Evolutionary conservation across 2,888 invertebrate species (phyloP).

Genomic region (Drosophila percnosoma): DNA sequence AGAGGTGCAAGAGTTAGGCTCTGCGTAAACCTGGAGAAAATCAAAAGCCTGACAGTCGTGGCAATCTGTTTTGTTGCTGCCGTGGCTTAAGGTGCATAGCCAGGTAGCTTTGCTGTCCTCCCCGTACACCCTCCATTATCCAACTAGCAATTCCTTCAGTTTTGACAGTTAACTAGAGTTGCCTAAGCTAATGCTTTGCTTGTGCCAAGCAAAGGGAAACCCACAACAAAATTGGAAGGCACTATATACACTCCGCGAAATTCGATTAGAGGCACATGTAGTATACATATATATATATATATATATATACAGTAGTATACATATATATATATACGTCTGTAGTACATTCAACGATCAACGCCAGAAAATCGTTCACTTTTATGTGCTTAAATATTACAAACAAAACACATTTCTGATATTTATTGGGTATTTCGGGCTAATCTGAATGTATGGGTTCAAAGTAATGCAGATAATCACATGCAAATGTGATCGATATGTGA

Average conservation of each 20-base stretch:
- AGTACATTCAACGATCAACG: too few species aligned
- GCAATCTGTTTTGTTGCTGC: constrained; percentile 56
- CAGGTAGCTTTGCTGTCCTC: constrained; percentile 35
- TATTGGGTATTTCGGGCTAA: too few species aligned
- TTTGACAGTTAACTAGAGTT: constrained; percentile 18
- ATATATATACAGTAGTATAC: too few species aligned
- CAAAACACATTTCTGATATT: too few species aligned
- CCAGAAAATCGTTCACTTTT: too few species aligned
- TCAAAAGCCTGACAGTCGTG: constrained; percentile 53
- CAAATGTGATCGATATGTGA: not conserved
- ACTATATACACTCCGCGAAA: not conserved
- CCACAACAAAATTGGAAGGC: constrained; percentile 4
- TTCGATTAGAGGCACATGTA: not conserved
- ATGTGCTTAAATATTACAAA: too few species aligned
- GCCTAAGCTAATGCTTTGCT: constrained; percentile 10
- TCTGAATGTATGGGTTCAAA: too few species aligned
- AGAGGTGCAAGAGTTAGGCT: not conserved
- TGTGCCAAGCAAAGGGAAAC: constrained; percentile 15
- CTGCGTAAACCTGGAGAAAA: constrained; percentile 24
- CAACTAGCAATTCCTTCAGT: not conserved
- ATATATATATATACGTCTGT: too few species aligned
- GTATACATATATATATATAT: too few species aligned
- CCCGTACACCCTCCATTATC: not conserved
- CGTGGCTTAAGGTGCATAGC: constrained; percentile 44
- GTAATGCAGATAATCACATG: not conserved